Percentiles rank a stretch among this genome's conserved stretches.
These are phyloP conservation scores for Pelodytes ibericus DNA, from an alignment of 2,797 vertebrate genomes.

Conservation along the genomic window DNA sequence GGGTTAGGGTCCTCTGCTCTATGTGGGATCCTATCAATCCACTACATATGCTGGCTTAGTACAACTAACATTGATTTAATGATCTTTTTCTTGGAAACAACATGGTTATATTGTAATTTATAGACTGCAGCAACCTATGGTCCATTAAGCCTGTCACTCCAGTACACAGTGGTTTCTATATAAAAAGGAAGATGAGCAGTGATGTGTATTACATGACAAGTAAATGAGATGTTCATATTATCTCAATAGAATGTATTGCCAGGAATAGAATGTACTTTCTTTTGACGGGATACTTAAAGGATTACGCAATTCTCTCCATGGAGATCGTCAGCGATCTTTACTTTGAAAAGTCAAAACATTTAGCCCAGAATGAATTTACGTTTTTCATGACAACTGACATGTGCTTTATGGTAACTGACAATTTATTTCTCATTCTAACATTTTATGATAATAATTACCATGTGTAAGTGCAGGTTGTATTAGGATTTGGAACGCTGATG, in stretches of 20 bases:
- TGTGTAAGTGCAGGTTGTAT: neutral
- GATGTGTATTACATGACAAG: conserved; percentile 52
- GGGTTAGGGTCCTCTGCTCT: conserved; percentile 19
- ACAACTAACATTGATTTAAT: conserved; percentile 56
- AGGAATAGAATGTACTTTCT: neutral
- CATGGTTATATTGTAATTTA: conserved; percentile 52
- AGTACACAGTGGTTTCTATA: conserved; percentile 42
- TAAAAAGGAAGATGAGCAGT: conserved; percentile 43
- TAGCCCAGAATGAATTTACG: conserved; percentile 15
- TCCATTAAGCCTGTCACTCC: conserved; percentile 52
- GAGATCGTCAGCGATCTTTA: neutral
- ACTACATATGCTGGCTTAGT: conserved; percentile 46
- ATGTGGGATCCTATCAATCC: conserved; percentile 40
- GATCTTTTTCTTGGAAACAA: conserved; percentile 54
- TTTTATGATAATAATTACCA: conserved; percentile 6
- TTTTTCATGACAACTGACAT: conserved; percentile 14
- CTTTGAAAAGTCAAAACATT: conserved; percentile 34
- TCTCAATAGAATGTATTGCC: conserved; percentile 20
- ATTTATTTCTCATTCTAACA: neutral
- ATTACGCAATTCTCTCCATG: neutral
- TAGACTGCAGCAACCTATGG: conserved; percentile 53
- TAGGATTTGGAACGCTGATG: neutral
- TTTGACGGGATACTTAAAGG: conserved; percentile 35
- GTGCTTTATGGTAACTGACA: neutral
- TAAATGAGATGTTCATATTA: conserved; percentile 51